Evolutionary conservation across 2,888 invertebrate species (phyloP), one percentile per base, ranked within the genome.

Genomic region (Mythimna vitellina): DNA sequence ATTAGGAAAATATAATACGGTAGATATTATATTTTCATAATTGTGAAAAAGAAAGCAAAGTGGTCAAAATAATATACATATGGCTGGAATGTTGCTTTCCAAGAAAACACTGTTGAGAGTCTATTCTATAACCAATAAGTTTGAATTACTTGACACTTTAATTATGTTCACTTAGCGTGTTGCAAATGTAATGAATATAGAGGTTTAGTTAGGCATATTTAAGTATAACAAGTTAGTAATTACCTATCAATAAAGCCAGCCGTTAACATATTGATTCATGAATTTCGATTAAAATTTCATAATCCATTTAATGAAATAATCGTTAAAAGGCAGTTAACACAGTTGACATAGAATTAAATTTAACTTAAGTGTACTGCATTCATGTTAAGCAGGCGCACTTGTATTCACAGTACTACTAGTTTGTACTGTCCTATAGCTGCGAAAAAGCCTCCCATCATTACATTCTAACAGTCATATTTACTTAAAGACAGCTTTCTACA

Each of bases 301-400:
- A 70, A 80, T 80, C 60, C 53, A 53, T 57, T 70, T 68, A 74
- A 73, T 81, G 73, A 73, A 78, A 63, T 81, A 70, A 74, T 68
- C 80, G 68, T 79, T 82, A 70, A 79, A 73, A 62, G 64, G 78
- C 67, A 70, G 65, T 81, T 74, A 83, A 66, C 72, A 76, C 67
- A 68, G 69, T 83, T 73, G 32, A 73, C 65, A 56, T 38, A 60
- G 62, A 72, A 78, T 56, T 73, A 46, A 60, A 57, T 56, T 65
- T 60, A 54, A 56, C 25, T 62, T 66, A 66, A 68, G 46, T 53
- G 46, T 35, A 12, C 56, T 65, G 42, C 70, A 75, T 70, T 70
- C 42, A 78, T 14, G 62, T 64, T 63, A 72, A 72, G 63, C 22
- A 63, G 35, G 51, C 12, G 20, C 17, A 79, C 63, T 63, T 76